Evolutionary conservation across 2,113 vertebrate genomes (phyloP), one percentile per base, ranked within the genome.

Genomic region (Varanus komodoensis): DNA sequence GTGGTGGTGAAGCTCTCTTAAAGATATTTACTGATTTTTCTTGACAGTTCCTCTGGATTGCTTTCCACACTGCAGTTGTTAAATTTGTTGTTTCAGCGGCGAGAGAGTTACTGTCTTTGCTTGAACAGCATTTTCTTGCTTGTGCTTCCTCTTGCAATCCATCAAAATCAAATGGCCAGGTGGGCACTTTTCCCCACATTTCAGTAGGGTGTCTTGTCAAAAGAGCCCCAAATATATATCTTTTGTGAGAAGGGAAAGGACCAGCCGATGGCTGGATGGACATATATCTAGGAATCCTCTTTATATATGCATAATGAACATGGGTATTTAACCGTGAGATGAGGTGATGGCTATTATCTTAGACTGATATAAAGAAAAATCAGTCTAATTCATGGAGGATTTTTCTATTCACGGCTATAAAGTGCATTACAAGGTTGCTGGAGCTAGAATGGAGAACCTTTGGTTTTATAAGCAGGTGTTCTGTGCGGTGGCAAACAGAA

Each of bases 1-100:
- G 84, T 68, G 91, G 86, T 38, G 90, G 82, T 64, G 90, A 90
- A 92, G 73, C 64, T 85, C 89, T 88, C 6, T 67, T 81, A 88
- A 87, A 94, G 92, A 84, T 94, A 93, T 93, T 95, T 94, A 93
- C 92, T 95, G 95, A 92, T 92, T 78, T 87, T 94, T 89, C 91
- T 92, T 17, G 88, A 91, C 95, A 95, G 93, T 79, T 95, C 90
- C 82, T 84, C 50, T 87, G 87, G 82, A 79, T 92, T 90, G 89
- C 92, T 94, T 1, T 71, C 93, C 93, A 91, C 92, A 95, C 95
- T 75, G 94, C 95, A 95, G 94, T 95, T 95, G 94, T 92, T 91
- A 50, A 75, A 91, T 94, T 94, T 94, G 94, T 95, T 95, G 90
- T 90, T 93, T 96, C 95, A 95, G 95, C 95, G 93, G 94, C 25